Base-by-base conservation (phyloP, 64 coral and sea anemone species). In the Platygyra sinensis region DNA sequence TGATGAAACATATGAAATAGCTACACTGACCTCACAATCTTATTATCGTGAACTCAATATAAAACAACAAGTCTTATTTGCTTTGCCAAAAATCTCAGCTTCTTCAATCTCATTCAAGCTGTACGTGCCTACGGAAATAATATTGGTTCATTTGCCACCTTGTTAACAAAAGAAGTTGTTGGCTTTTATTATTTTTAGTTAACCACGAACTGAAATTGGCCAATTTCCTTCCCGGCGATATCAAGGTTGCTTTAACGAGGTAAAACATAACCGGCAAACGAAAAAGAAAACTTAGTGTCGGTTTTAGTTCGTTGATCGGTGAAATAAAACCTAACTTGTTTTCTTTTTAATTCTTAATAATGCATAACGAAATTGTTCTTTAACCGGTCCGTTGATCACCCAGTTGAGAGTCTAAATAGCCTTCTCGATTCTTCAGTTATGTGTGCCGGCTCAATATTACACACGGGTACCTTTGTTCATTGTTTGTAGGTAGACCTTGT, bases 81-180 rank as follows among this genome's bases (percentile, higher is more conserved):
- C 52, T 80, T 57, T 14, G 51, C 17, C 7, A 14, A 55, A 54
- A 55, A 59, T n/a, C 76, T 55, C 9, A 46, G 33, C 6, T 79
- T 79, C 61, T 62, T 61, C 33, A 36, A 36, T 36, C 78, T 31
- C 50, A 55, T 59, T 46, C 49, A 59, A 69, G 65, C 65, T 69
- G 65, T 79, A 30, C 52, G 49, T 62, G 78, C 8, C 78, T 54
- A 11, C 55, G 78, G 78, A 80, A 80, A 30, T 27, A 28, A 54
- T 80, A 80, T 61, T 77, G 36, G 32, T n/a, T 17, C 19, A 22
- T 38, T 77, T 22, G 18, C 39, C 74, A 46, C 24, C 54, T 80
- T 60, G 78, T 80, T 80, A 62, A 80, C 78, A 80, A 80, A 80
- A 62, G n/a, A 80, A 13, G 54, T 80, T 62, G 61, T 80, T 31